Evolutionary conservation across 2,888 invertebrate genomes (phyloP).

Genomic region (Volucella zonaria): DNA sequence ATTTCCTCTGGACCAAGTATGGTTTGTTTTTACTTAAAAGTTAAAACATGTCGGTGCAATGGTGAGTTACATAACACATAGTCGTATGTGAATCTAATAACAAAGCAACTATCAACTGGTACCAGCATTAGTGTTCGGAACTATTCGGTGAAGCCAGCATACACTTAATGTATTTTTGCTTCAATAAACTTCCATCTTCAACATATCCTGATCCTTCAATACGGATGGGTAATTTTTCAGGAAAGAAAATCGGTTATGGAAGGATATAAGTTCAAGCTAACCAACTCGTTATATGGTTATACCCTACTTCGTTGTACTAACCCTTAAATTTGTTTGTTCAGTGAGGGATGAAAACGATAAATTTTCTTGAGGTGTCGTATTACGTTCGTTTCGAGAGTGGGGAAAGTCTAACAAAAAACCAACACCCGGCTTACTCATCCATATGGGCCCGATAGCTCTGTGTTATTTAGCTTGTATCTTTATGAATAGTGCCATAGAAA

Average conservation of each 20-base stretch:
- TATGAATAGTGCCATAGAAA: conserved; percentile 21
- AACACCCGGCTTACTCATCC: conserved; percentile 7
- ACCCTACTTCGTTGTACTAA: conserved; percentile 42
- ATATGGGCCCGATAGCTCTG: conserved; percentile 10
- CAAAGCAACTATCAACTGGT: conserved; percentile 35
- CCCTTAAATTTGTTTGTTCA: conserved; percentile 73
- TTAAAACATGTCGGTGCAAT: conserved; percentile 50
- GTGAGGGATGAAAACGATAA: conserved; percentile 73
- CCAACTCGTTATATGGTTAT: conserved; percentile 67
- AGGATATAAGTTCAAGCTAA: conserved; percentile 71
- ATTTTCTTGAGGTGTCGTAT: conserved; percentile 69
- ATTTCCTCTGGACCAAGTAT: not conserved
- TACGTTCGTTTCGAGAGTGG: conserved; percentile 54
- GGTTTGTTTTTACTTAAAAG: not conserved
- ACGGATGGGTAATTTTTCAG: conserved; percentile 70
- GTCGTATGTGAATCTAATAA: conserved; percentile 19
- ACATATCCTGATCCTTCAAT: conserved; percentile 67
- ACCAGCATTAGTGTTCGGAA: not conserved
- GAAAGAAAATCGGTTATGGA: conserved; percentile 72
- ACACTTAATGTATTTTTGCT: conserved; percentile 60
- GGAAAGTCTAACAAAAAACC: conserved; percentile 38
- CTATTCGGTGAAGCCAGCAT: conserved; percentile 4
- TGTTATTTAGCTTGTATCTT: conserved; percentile 37
- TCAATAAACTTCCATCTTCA: conserved; percentile 66
- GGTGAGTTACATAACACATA: conserved; percentile 1